Base-by-base conservation (phyloP, 2,888 invertebrate species). In the Troides aeacus region DNA sequence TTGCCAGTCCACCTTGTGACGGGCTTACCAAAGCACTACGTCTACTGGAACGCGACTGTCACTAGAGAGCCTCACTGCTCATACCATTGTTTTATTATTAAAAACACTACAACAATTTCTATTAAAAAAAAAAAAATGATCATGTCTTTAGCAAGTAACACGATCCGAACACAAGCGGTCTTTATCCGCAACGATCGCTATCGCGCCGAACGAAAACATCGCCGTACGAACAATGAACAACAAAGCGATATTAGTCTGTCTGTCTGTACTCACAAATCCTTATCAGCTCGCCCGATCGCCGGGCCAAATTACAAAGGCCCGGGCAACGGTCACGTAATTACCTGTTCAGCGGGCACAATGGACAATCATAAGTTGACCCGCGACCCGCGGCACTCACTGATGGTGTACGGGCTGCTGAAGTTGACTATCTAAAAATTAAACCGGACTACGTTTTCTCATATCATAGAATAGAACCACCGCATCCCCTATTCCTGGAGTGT, bases 291-390 rank as follows among this genome's bases (percentile, higher is more conserved):
- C 60, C 66, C 71, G 69, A 77, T 76, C 76, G 68, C 75, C 71
- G 73, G 70, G 62, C 74, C 74, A 73, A 76, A 77, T 76, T 74
- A 77, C 74, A 73, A 75, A 72, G 70, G 72, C 73, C 70, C 71
- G 69, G 70, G 65, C 69, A 42, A 42, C 58, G 70, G 17, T 46
- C 61, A 57, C 53, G 60, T 69, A 69, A 69, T 69, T 69, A 69
- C 57, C 64, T 62, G 58, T 62, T 23, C 64, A 36, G 42, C 60
- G 64, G 58, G 24, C 56, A 69, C 68, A 69, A 69, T 69, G 64
- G 60, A 59, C 68, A 64, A 69, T 69, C 69, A 64, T 42, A 42
- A 57, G 42, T 3, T 64, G 68, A 69, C 64, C 68, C 56, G 36
- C 57, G 69, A 64, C 69, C 69, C 36, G 36, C 17, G 15, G 58